Base-by-base conservation (phyloP, 1,140 invertebrate genomes). In the Coenobita brevimanus region DNA sequence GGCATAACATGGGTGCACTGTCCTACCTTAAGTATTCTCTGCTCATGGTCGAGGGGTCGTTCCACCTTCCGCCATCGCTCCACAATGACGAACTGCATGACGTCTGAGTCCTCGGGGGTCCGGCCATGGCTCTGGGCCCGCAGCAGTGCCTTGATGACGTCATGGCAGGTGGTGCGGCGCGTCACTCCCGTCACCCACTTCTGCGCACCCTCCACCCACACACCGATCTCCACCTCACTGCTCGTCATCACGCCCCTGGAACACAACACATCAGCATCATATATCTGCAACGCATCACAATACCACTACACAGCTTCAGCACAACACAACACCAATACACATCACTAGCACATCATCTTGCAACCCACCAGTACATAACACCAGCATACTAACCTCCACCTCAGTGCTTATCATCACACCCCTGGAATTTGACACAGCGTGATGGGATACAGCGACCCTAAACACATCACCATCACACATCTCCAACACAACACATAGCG, bases 171-270 rank as follows among this genome's bases (percentile, higher is more conserved):
- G 2, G 96, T 97, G 75, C 95, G 94, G 15, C 94, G 93, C 24
- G 94, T 94, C 6, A 97, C 94, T 13, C 96, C 96, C 1, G 96
- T 95, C 33, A 97, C 95, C 96, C 96, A 97, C 91, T 96, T 94
- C 91, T 95, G 95, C 88, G 95, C 94, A 33, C 95, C 96, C 80
- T 95, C 93, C 1, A 97, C 94, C 94, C 96, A 95, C 81, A 97
- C 95, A 0, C 96, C 95, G n/a, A 97, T 94, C 92, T 96, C 96
- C 90, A 91, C 89, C 36, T 90, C 90, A 87, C 89, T 91, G 86
- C 87, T 91, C 46, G 80, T 90, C 86, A 81, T 88, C 43, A 41
- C 80, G 78, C 27, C 78, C 86, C 86, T 82, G 54, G n/a, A 43
- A 43, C 21, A 10, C 3, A 3, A 27, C n/a, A 24, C 41, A 78